A percentile compares a stretch with the other conserved stretches of the same genome.
Conservation (phyloP, 1,140 invertebrate genomes). For the Drosophila mojavensis region DNA sequence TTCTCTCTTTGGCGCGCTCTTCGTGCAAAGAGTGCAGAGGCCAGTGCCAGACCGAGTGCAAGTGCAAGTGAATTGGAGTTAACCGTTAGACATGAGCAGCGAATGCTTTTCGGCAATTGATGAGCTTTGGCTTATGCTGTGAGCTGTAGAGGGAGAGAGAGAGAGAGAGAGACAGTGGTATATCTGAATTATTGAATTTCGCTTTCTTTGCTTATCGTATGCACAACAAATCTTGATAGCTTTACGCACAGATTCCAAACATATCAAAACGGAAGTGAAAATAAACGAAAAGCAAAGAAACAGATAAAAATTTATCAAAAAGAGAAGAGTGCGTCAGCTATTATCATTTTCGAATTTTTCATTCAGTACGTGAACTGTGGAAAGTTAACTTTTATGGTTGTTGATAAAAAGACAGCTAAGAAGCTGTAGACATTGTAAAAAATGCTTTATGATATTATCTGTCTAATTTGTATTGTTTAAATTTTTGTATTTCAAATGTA, state of each 20-base stretch:
- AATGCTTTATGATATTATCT: background rate
- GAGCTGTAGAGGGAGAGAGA: no score
- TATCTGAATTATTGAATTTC: no score
- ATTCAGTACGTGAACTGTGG: background rate
- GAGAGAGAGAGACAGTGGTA: no score
- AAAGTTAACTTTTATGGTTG: background rate
- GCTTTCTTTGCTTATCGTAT: background rate
- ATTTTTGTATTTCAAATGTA: no score
- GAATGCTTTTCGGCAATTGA: no score
- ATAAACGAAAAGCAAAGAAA: background rate
- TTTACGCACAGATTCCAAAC: background rate
- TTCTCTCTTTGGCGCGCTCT: background rate
- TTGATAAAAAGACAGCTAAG: background rate
- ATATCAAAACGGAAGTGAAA: constrained; percentile 1
- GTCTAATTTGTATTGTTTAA: no score
- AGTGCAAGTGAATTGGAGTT: constrained; percentile 1
- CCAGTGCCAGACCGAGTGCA: background rate
- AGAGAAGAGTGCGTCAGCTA: constrained; percentile 4
- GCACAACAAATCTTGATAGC: background rate
- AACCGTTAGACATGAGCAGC: no score
- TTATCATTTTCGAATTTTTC: background rate
- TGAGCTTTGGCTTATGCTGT: no score
- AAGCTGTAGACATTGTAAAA: no score
- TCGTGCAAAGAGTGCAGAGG: background rate
- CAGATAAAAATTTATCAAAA: background rate